These are phyloP conservation scores for Murina feae DNA, from an alignment of 2,113 vertebrate genomes.

Conservation along the genomic window DNA sequence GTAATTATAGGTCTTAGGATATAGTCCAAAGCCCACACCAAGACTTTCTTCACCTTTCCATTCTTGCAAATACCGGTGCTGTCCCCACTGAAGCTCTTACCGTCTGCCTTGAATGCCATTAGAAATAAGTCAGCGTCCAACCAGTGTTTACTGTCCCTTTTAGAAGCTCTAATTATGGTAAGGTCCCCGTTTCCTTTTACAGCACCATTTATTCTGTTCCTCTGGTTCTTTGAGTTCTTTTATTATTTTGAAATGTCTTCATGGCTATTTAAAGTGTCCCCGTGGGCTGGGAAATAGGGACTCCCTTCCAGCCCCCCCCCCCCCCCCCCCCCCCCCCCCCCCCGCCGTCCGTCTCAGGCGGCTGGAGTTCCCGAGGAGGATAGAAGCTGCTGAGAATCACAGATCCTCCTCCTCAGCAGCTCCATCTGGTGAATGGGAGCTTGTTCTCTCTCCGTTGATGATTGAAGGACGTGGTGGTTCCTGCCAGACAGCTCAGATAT, in stretches of 20 bases:
- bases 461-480: constrained; percentile 73
- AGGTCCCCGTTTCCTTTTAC: constrained; percentile 39
- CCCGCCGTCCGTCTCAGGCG: constrained; percentile 60
- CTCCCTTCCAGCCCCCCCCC: constrained; percentile 63
- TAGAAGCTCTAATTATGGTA: neutral
- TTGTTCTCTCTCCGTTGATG: constrained; percentile 70
- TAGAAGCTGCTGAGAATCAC: constrained; percentile 73
- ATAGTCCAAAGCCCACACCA: neutral
- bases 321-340: too few relatives aligned
- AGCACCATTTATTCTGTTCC: constrained; percentile 35
- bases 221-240: constrained; percentile 52
- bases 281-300: constrained; percentile 61
- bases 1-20: neutral
- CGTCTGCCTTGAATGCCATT: neutral
- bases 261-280: constrained; percentile 63
- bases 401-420: constrained; percentile 64
- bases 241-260: constrained; percentile 64
- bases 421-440: constrained; percentile 68
- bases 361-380: constrained; percentile 69
- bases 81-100: constrained; percentile 10
- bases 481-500: constrained; percentile 72
- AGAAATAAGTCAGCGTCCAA: constrained; percentile 35
- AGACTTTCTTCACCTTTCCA: neutral
- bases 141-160: neutral
- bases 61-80: constrained; percentile 54